Percentiles rank a stretch among this genome's conserved stretches.
Conservation (phyloP, 1,140 invertebrate genomes). For the Anagrus nilaparvatae region DNA sequence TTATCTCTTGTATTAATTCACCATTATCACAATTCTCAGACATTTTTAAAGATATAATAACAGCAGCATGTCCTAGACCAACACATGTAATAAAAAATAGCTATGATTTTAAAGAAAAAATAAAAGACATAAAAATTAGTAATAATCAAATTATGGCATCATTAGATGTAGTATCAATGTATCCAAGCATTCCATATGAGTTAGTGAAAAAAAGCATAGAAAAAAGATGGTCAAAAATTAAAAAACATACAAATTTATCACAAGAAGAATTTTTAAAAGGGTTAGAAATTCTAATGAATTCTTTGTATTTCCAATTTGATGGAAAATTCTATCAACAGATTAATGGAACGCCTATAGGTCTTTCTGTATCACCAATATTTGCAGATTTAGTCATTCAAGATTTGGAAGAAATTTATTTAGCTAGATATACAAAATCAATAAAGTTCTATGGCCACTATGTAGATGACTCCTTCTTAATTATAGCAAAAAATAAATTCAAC, state of each 20-base stretch:
- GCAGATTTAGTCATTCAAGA: conserved; percentile 2
- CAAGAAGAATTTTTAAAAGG: background rate
- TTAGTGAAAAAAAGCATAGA: conserved; percentile 1
- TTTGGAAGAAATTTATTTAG: background rate
- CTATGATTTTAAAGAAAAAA: background rate
- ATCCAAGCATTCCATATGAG: background rate
- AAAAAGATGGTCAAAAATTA: background rate
- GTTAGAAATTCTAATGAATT: background rate
- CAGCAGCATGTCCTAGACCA: background rate
- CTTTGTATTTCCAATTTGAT: background rate
- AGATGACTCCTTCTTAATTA: background rate
- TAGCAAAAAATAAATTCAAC: background rate
- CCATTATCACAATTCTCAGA: background rate
- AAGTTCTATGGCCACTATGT: background rate
- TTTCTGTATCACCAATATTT: background rate
- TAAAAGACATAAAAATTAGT: background rate
- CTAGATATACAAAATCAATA: background rate
- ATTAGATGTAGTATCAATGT: background rate
- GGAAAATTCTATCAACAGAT: background rate
- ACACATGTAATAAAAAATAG: background rate
- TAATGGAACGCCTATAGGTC: background rate
- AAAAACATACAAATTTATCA: background rate
- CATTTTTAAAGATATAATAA: background rate
- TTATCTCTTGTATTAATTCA: background rate
- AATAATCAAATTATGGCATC: background rate